A percentile compares a stretch with the other conserved stretches of the same genome.
phyloP scores from a whole-genome alignment of 2,888 invertebrate genomes.

The Operophtera brumata region DNA sequence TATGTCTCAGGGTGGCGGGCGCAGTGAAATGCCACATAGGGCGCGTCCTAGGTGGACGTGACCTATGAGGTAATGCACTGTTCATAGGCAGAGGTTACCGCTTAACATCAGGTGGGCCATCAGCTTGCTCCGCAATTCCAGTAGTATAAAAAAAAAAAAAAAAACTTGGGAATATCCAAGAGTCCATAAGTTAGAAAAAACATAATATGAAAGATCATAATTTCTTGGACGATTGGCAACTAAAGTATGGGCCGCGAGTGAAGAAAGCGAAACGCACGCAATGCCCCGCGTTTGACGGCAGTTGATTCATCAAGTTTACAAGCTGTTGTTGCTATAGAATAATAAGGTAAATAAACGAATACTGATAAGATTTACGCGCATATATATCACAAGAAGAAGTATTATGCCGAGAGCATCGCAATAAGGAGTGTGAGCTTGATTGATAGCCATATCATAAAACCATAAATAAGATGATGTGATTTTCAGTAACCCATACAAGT shows the following conservation, averaged over 20 bases:
- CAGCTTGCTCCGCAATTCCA: too few relatives aligned
- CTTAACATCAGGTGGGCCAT: too few relatives aligned
- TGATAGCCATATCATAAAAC: not conserved
- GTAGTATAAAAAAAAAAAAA: too few relatives aligned
- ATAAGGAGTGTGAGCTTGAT: too few relatives aligned
- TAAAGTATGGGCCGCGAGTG: slow-evolving; percentile 32
- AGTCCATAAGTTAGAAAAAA: too few relatives aligned
- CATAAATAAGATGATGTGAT: not conserved
- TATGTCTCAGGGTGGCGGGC: too few relatives aligned
- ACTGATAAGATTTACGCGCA: not conserved
- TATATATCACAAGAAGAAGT: not conserved
- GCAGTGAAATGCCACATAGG: too few relatives aligned
- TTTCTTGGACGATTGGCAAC: slow-evolving; percentile 24
- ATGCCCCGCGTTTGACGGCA: slow-evolving; percentile 19
- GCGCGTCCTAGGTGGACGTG: too few relatives aligned
- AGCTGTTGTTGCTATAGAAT: not conserved
- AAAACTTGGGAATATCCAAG: too few relatives aligned
- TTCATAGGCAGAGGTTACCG: too few relatives aligned
- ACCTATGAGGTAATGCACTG: too few relatives aligned
- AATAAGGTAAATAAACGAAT: not conserved
- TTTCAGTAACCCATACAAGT: not conserved
- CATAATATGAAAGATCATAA: not conserved
- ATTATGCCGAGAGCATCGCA: too few relatives aligned
- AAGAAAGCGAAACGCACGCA: slow-evolving; percentile 66
- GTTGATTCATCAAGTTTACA: slow-evolving; percentile 14